Evolutionary conservation across 2,113 vertebrate genomes (phyloP), one percentile per base, ranked within the genome.

Genomic region (Sylvietta virens): DNA sequence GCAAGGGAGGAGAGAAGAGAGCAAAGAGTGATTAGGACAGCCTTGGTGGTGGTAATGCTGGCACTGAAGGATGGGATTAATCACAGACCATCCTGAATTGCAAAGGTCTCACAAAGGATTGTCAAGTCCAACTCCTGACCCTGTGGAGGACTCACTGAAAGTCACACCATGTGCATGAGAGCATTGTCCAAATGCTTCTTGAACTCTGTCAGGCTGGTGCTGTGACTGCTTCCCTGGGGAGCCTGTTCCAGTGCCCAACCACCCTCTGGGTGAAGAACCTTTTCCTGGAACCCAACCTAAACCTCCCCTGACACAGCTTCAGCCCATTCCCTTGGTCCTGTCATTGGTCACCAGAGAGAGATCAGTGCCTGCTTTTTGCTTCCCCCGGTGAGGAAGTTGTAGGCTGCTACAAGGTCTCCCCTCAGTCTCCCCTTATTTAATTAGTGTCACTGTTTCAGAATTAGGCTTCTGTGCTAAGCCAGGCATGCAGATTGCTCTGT

Each of bases 11-110:
- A 66, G 66, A 80, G 61, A 1, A n/a, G 60, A 67, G 69, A 79
- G 47, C 53, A 79, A 45, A 64, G 73, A 69, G 51, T 15, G 6
- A 67, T 54, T 65, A 96, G 80, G 58, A 44, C 89, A 93, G 74
- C 67, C 95, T 93, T 58, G 72, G 56, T 70, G 39, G 56, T 91
- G 86, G 58, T 96, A 45, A 60, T 58, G 61, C 57, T 96, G 31
- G 19, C 86, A 37, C 17, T 91, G 95, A 93, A 86, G 60, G 58
- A 33, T 80, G 48, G 21, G 15, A 26, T 77, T 82, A 65, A 72
- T 70, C 56, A 27, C 35, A 48, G 26, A 69, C 54, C 19, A 33
- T 48, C 22, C 31, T 42, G 71, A 70, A 24, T 20, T 77, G 31
- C 22, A 33, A 62, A 40, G 30, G 21, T 11, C 30, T 60, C 62